Base-by-base conservation (phyloP, 2,797 vertebrate genomes). In the Hippopotamyrus pictus region DNA sequence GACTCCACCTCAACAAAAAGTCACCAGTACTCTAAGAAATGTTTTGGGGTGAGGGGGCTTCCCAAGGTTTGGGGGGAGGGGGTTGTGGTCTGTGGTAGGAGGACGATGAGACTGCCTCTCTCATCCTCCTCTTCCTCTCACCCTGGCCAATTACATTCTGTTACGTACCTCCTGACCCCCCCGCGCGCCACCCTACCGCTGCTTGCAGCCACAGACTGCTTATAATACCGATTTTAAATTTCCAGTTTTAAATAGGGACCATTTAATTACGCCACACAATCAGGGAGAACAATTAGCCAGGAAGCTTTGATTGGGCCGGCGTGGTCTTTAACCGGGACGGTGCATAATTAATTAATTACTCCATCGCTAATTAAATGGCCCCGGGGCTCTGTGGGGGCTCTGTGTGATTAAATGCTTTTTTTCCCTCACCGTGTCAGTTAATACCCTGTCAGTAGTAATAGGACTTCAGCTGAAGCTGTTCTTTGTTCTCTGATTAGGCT, bases 371-470 rank as follows among this genome's bases (percentile, higher is more conserved):
- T 88, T 88, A 76, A 76, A 76, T 17, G 50, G 46, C 44, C 5
- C 7, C 25, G 1, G 22, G 65, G 48, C 62, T 33, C 46, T 76
- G 37, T 48, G 44, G 8, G 22, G 65, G 48, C 62, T 33, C 46
- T 37, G 9, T 48, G 44, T 76, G 25, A 88, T 50, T 53, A 29
- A 88, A 50, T 44, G 44, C 46, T 41, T 50, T 88, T 51, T 54
- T 17, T 41, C 19, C 88, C 53, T 51, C 29, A 17, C 50, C 8
- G n/a, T 33, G 76, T 19, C 33, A 53, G 46, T 82, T 79, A 53
- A 88, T 88, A 54, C 69, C 25, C 88, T n/a, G 69, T 82, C 69
- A 88, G 88, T 37, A n/a, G 79, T 84, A 84, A 84, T 84, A 25
- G 19, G 79, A 4, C 37, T 84, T 84, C 44, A 84, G 83, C 83